Evolutionary conservation across 2,888 invertebrate species (phyloP), one percentile per base, ranked within the genome.

Genomic region (Lasiommata megera): DNA sequence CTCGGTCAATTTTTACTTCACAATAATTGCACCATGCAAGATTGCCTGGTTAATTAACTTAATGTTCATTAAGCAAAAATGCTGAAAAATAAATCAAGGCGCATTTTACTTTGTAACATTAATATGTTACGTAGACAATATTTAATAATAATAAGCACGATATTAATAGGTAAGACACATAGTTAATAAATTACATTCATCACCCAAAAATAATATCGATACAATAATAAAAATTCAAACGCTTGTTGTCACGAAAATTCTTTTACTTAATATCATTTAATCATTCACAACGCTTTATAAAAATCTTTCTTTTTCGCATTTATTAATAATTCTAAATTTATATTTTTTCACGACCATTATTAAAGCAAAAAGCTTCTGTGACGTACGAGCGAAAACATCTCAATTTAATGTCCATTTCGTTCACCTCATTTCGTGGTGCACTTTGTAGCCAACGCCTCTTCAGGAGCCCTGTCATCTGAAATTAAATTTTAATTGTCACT

Each of bases 391-490:
- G 79, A 79, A 79, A 70, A 68, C 73, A 74, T 73, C 67, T 68
- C 73, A 70, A 77, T 68, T 71, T 74, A 72, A 70, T 70, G 54
- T 28, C 44, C 18, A 12, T 52, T 37, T 65, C 65, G 70, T 80
- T 84, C 82, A 86, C 76, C 74, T 77, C 71, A 80, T 73, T 70
- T 84, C 88, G 70, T 86, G 81, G 71, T 87, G 77, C 75, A 88
- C 84, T 80, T 75, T 83, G 73, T 88, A 86, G 58, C 87, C 84
- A 57, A 84, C 63, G 68, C 82, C 76, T 80, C 79, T 87, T 88
- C 88, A 85, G 77, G 84, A 84, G 67, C 78, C 80, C 80, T 88
- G 89, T 89, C 90, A 90, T 90, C 90, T 90, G 89, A 23, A 85
- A 90, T 16, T 16, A 41, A 14, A 34, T 34, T 34, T 11, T 11